Base-by-base conservation (phyloP, 2,888 invertebrate genomes). In the Drosophila setosimentum region DNA sequence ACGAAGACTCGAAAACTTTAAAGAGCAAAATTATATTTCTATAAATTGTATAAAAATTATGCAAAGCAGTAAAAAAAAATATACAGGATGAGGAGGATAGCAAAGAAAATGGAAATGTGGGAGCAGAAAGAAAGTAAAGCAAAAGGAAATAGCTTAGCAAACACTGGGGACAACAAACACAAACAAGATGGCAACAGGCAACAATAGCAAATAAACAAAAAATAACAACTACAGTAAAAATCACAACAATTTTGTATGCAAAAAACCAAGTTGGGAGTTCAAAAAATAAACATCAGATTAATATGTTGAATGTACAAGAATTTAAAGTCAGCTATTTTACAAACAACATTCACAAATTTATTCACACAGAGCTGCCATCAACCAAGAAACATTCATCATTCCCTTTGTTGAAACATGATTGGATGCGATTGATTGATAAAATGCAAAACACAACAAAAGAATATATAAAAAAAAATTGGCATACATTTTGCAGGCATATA, bases 21-120 rank as follows among this genome's bases (percentile, higher is more conserved):
- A 68, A 70, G 67, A 81, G 71, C 74, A 63, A 82, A 82, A 86
- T 82, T 85, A 87, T 85, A 86, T 86, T 85, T 87, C 82, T 87
- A 87, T 87, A 74, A 74, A 84, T 59, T 71, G 68, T 77, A 73
- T 72, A 78, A 73, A 30, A 42, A 18, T 49, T 2, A 58, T 61
- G 78, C 62, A 68, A 62, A 60, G 61, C 65, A 69, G 16, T 7
- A 37, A 3, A 32, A n/a, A 24, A 8, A 1, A 3, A 33, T 27
- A 18, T 35, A 13, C 33, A 21, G 30, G 27, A 27, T 33, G n/a
- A n/a, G 10, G 2, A 50, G 60, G 53, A 59, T 60, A 16, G 45
- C 70, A 68, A 64, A 69, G 62, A 40, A 37, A 40, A 16, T 30
- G 63, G 21, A 24, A 62, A 30, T 29, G 16, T 45, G 30, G 16